Base-by-base conservation (phyloP, 2,113 vertebrate species). In the Phaetusa simplex region DNA sequence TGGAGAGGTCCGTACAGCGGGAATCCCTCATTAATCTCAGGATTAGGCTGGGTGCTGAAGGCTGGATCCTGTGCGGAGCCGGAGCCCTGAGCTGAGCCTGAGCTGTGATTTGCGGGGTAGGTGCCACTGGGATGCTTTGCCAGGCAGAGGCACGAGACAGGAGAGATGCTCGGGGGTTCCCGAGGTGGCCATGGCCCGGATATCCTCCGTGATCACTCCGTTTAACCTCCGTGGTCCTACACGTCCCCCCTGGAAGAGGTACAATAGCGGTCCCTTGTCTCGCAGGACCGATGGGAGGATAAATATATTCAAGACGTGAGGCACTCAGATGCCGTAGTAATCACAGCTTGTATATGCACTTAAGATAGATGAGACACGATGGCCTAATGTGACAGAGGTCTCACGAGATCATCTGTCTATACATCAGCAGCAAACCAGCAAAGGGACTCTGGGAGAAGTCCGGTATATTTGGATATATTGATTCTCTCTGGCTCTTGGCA, bases 351-450 rank as follows among this genome's bases (percentile, higher is more conserved):
- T 84, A 64, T 89, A 52, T 2, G 20, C 91, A 82, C 86, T 95
- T 94, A 91, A 96, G 94, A 95, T 94, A 95, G 95, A 95, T 95
- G 97, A 97, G 95, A 87, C 91, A 84, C 2, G 0, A 66, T 93
- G 91, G 81, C 93, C 94, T 90, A 67, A 85, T 61, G 86, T 91
- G 93, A 84, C 93, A 94, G 96, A 94, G 94, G 96, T 93, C 97
- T 97, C 97, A 16, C 50, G 96, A 95, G 97, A 96, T 93, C 86
- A 69, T 94, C 96, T 96, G 94, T 95, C 96, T 93, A 89, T 96
- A 95, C 94, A 94, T 95, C 94, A 96, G 89, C 94, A 93, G 93
- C 88, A 94, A 95, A 96, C 65, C 97, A 95, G 95, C 69, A 3
- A 9, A 88, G 93, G 91, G 95, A 34, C 93, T 94, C 86, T 53